Evolutionary conservation across 64 coral and sea anemone genomes (phyloP), one percentile per base, ranked within the genome.

Genomic region (Stichodactyla helianthus): DNA sequence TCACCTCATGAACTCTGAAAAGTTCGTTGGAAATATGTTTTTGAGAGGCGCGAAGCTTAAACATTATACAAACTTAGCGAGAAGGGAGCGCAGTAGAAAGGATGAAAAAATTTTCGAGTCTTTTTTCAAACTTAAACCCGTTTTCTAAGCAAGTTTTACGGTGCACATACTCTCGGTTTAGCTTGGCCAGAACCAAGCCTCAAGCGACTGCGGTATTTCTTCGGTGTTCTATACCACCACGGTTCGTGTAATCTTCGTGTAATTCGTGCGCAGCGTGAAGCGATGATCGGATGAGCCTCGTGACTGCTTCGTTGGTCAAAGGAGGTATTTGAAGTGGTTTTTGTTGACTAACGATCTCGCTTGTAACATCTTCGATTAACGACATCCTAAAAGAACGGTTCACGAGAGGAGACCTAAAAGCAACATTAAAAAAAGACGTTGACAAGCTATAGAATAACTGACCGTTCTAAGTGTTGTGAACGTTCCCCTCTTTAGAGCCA

Each of bases 331-430:
- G 35, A 23, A 51, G 52, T 16, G 78, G 4, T 20, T 51, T 51
- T 81, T 81, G 78, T 52, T 81, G 78, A 19, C 50, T 74, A 11
- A 31, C 25, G 25, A 74, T 52, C 17, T 81, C 78, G 6, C 52
- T 54, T 53, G 16, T 54, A 16, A 52, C n/a, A 51, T 52, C 78
- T 81, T 81, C 78, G 26, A 81, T 53, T 51, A 81, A 14, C 2
- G 78, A 81, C 78, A 81, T 51, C 78, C n/a, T 81, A 50, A 81
- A 81, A 20, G 78, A 51, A 5, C 78, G 35, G 50, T 81, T 81
- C 5, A 81, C 78, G 53, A 81, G 78, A 6, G 78, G 78, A 2
- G 78, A 81, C 52, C 78, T 81, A 14, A 35, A 79, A 44, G 10
- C 15, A 16, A 35, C 8, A 44, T 51, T 79, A 15, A 35, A 2